phyloP scores from a whole-genome alignment of 2,888 invertebrate species.

The Drosophila testacea region DNA sequence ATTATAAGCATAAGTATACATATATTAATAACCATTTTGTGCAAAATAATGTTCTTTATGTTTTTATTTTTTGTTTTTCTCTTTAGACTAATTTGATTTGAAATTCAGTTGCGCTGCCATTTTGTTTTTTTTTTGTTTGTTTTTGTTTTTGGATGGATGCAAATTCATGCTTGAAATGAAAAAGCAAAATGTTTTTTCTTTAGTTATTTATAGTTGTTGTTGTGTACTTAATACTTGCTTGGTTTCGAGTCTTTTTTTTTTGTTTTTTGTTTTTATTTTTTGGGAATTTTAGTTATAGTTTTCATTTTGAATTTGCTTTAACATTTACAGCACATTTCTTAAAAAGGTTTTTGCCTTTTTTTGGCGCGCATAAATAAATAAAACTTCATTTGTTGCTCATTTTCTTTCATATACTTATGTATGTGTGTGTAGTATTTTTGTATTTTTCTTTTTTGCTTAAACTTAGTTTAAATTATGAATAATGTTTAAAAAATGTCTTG shows the following conservation, averaged over 20 bases:
- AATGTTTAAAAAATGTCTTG: slow-evolving; percentile 75
- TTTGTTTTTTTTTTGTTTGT: slow-evolving; percentile 36
- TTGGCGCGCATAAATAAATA: slow-evolving; percentile 71
- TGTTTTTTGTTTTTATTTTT: slow-evolving; percentile 55
- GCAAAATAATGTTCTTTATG: slow-evolving; percentile 65
- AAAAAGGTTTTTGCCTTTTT: slow-evolving; percentile 48
- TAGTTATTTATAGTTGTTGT: slow-evolving; percentile 63
- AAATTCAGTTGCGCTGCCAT: slow-evolving; percentile 79
- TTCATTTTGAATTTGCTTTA: slow-evolving; percentile 62
- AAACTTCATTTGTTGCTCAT: slow-evolving; percentile 52
- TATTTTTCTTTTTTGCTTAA: slow-evolving; percentile 59
- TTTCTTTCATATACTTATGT: slow-evolving; percentile 47
- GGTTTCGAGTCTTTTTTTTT: slow-evolving; percentile 85
- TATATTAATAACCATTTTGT: slow-evolving; percentile 63
- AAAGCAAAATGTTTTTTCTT: slow-evolving; percentile 65
- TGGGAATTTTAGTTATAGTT: slow-evolving; percentile 77
- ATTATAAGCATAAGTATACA: slow-evolving; percentile 68
- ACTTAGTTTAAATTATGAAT: slow-evolving; percentile 75
- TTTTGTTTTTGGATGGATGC: slow-evolving; percentile 73
- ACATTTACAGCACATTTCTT: slow-evolving; percentile 65
- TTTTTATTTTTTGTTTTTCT: slow-evolving; percentile 13
- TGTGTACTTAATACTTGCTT: slow-evolving; percentile 84
- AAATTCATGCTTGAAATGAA: slow-evolving; percentile 70
- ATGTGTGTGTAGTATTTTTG: slow-evolving; percentile 39
- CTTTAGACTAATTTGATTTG: slow-evolving; percentile 77